Evolutionary conservation across 2,113 vertebrate species (phyloP), one percentile per base, ranked within the genome.

Genomic region (Orthonyx spaldingii): DNA sequence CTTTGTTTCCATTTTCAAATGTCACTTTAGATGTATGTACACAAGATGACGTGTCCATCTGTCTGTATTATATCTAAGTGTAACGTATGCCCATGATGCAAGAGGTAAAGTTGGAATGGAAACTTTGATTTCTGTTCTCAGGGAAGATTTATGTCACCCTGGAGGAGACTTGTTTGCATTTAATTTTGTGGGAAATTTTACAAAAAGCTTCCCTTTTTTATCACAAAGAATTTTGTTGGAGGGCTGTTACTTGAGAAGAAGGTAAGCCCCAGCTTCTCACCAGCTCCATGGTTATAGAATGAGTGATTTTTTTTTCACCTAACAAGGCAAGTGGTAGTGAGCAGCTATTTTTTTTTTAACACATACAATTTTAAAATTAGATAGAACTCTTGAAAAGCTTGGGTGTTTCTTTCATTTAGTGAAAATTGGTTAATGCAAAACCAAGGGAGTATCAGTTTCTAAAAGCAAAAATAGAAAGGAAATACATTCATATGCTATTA

Each of bases 1-100:
- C 10, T 88, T 89, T 95, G 60, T 93, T 95, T 95, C 64, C 33
- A 78, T 66, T 92, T 88, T 24, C 47, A 90, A 77, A 89, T 90
- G 90, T n/a, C 68, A 72, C 72, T 89, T 94, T 64, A 91, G 57
- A 65, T 93, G 44, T 94, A 76, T 56, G 24, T 69, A 94, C 52
- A 89, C 74, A 94, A 60, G 86, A 82, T 64, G 69, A 91, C 57
- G 24, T n/a, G 37, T 39, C 82, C 87, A 64, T 96, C 79, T 93
- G 74, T 65, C 81, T 94, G 13, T 71, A 71, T 55, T 60, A 68
- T 56, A n/a, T 44, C 39, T 91, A 79, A 82, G 32, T 35, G 28
- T 76, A 85, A 71, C 30, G n/a, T 85, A 81, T 61, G 50, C 41
- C 72, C n/a, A 44, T 77, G 87, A 89, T 84, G 23, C 16, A 88